Conservation (phyloP, 2,113 vertebrate genomes). For the Esox niger region DNA sequence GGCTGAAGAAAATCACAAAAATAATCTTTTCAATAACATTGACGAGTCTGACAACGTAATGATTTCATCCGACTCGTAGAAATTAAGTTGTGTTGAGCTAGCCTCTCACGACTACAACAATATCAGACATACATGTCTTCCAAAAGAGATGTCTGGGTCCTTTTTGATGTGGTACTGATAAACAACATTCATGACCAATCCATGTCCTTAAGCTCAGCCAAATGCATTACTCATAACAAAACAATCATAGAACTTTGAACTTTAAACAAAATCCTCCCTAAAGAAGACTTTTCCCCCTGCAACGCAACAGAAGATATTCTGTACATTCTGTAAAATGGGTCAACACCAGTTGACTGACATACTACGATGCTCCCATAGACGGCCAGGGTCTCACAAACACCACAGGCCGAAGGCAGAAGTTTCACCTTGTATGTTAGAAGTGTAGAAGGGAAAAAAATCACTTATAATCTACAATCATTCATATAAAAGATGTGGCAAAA, state of each 20-base stretch:
- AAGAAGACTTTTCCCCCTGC: constrained; percentile 17
- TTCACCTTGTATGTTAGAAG: constrained; percentile 35
- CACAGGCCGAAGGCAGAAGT: constrained; percentile 37
- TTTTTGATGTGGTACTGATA: constrained; percentile 1
- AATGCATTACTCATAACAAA: constrained; percentile 43
- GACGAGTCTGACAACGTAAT: constrained; percentile 32
- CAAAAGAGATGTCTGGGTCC: not conserved
- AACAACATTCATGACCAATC: constrained; percentile 25
- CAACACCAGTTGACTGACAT: constrained; percentile 53
- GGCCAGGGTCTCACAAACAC: constrained; percentile 33
- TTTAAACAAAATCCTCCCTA: too few relatives aligned
- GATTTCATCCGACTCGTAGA: too few relatives aligned
- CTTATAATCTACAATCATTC: constrained; percentile 55
- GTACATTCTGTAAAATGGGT: constrained; percentile 44
- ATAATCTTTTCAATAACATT: constrained; percentile 18
- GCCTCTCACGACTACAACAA: too few relatives aligned
- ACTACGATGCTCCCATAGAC: constrained; percentile 55
- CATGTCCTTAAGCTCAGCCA: constrained; percentile 46
- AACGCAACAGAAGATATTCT: constrained; percentile 4
- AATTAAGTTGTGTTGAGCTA: too few relatives aligned
- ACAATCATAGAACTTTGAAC: too few relatives aligned
- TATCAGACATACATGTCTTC: not conserved
- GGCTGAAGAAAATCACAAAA: constrained; percentile 60
- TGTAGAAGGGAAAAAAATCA: constrained; percentile 42
- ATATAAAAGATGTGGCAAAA: constrained; percentile 55